Base-by-base conservation (phyloP, 2,888 invertebrate species). In the Nasonia oneida region DNA sequence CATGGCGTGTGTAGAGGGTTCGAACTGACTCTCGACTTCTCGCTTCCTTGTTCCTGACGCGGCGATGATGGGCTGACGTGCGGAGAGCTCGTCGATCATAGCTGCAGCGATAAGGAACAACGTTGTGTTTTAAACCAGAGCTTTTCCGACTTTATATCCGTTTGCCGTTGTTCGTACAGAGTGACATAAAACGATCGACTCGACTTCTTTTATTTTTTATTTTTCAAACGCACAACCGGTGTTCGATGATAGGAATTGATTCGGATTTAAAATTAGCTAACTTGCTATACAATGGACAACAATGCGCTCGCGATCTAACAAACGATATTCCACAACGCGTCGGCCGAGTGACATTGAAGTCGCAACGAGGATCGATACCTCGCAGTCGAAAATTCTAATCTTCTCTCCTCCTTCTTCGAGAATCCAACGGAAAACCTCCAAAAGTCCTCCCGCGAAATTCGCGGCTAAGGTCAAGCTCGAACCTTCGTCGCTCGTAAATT, bases 401-500 rank as follows among this genome's bases (percentile, higher is more conserved):
- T 47, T 12, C 47, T 47, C 47, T 47, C 10, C 47, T 47, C 10
- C 12, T 47, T 47, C 10, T 10, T 8, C 42, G 10, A 8, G 47
- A 47, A 1, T 12, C 47, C 12, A 47, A 47, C 47, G 47, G 12
- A 47, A 47, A 12, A 47, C 47, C 2, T 47, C 47, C 47, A 47
- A 47, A 47, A 47, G 47, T 12, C 47, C 47, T 64, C n/a, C 23
- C 64, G 64, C 10, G 23, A 64, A 64, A 64, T 64, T 64, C 29
- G 64, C 29, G 39, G 42, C n/a, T n/a, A 42, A 73, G 73, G 73
- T 73, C n/a, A 73, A 73, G 39, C 39, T 73, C 73, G 39, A 37
- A 12, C n/a, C 73, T 15, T 29, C 33, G 37, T 53, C 81, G 10
- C 47, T 47, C 47, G 75, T 76, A 81, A 84, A 84, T 76, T 70